These are phyloP conservation scores for Lysandra bellargus DNA, from an alignment of 2,888 invertebrate genomes.

Conservation along the genomic window DNA sequence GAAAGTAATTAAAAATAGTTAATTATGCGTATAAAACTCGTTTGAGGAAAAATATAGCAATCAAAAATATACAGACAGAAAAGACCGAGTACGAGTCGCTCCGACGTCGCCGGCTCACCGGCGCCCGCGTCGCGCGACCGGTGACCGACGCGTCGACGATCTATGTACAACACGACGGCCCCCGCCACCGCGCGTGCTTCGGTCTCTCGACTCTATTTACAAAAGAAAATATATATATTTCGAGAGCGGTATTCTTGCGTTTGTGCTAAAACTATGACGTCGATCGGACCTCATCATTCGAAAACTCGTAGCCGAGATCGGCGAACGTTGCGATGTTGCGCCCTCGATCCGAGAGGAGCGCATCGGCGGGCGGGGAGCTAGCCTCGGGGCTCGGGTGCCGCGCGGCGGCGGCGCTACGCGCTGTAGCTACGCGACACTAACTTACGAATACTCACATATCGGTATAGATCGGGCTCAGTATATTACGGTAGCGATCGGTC, in stretches of 20 bases:
- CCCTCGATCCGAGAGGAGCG: not conserved
- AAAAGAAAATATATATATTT: not conserved
- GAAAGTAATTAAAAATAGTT: constrained; percentile 25
- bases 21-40: constrained; percentile 29
- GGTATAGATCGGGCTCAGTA: not conserved
- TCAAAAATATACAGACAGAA: constrained; percentile 75
- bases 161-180: not conserved
- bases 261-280: not conserved
- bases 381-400: not conserved
- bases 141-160: not conserved
- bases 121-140: not conserved
- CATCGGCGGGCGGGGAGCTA: not conserved
- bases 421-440: not conserved
- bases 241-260: not conserved
- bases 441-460: not conserved
- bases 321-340: not conserved
- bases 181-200: not conserved
- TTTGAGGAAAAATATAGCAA: constrained; percentile 52
- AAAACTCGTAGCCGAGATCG: not conserved
- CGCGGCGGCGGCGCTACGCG: not conserved
- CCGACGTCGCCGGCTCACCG: not conserved
- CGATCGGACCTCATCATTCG: not conserved
- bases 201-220: not conserved
- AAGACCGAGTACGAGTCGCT: constrained; percentile 40
- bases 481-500: not conserved